Conservation (phyloP, 2,797 vertebrate genomes). For the Meda fulgida region DNA sequence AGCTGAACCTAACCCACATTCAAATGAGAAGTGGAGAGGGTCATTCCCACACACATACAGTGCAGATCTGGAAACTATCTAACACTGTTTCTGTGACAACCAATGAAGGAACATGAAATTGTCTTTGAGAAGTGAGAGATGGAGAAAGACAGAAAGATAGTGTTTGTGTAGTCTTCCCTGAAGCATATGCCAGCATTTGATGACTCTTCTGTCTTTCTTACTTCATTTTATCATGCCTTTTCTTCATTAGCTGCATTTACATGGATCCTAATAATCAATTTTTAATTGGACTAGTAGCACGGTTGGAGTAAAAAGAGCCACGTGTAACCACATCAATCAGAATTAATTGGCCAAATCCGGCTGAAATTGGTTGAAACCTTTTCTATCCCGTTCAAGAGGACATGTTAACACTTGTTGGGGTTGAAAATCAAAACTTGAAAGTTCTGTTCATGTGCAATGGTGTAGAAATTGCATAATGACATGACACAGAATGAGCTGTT, state of each 20-base stretch:
- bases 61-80: constrained; percentile 22
- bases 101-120: constrained; percentile 16
- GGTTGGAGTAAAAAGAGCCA: not conserved
- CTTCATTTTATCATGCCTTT: not conserved
- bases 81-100: constrained; percentile 32
- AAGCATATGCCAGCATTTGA: constrained; percentile 15
- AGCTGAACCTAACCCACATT: constrained; percentile 43
- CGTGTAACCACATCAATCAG: not conserved
- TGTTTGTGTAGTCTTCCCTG: constrained; percentile 1
- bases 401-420: not conserved
- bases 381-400: not conserved
- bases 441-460: not conserved
- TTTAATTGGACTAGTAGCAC: not conserved
- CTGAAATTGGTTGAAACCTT: not conserved
- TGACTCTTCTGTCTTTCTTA: constrained; percentile 3
- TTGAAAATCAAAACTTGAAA: not conserved
- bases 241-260: not conserved
- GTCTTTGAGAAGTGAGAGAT: constrained; percentile 9
- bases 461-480: not conserved
- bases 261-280: not conserved
- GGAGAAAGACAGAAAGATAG: not conserved
- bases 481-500: not conserved
- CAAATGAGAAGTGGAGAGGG: constrained; percentile 20
- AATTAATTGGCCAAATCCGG: not conserved
- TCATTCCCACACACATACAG: not conserved